Evolutionary conservation across 2,113 vertebrate genomes (phyloP), one percentile per base, ranked within the genome.

Genomic region (Pavo muticus): DNA sequence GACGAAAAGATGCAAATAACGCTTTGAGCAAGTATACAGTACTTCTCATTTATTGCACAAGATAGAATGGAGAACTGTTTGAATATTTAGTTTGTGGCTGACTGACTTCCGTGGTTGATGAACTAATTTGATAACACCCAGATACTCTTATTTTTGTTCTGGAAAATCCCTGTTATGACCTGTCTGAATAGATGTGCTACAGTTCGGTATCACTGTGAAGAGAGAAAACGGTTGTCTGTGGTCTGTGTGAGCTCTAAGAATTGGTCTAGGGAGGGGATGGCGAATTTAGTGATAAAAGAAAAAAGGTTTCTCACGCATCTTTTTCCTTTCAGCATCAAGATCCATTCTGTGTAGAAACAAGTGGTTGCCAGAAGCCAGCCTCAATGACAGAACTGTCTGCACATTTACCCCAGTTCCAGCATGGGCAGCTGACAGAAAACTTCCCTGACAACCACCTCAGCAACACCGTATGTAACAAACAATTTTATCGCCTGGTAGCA

Each of bases 311-410:
- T 96, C 93, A 91, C 85, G 21, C 30, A 59, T 96, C 16, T 97
- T 94, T 96, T 96, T 95, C 73, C n/a, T 97, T 98, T 91, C 96
- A 97, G 97, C 87, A 77, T 75, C 84, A 86, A 67, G 63, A 85
- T 68, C 80, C 4, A 0, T 87, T 96, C 96, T 96, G 87, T 90
- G 73, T 92, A 81, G 75, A 83, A 94, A 76, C 59, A 96, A 96
- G 83, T 24, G 21, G 60, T 94, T 96, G 94, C 80, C 88, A 39
- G 93, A 93, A 93, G 65, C 89, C 92, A 95, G 96, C 95, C 95
- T 96, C 94, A 96, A 98, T 98, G 98, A 98, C 98, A 97, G 98
- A 98, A 95, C 85, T 98, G 61, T 98, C 98, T 64, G 98, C 98
- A 0, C 98, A 98, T 78, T 95, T 98, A 90, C 98, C 98, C 86